Evolutionary conservation across 2,888 invertebrate genomes (phyloP).

Genomic region (Cosmopolites sordidus): DNA sequence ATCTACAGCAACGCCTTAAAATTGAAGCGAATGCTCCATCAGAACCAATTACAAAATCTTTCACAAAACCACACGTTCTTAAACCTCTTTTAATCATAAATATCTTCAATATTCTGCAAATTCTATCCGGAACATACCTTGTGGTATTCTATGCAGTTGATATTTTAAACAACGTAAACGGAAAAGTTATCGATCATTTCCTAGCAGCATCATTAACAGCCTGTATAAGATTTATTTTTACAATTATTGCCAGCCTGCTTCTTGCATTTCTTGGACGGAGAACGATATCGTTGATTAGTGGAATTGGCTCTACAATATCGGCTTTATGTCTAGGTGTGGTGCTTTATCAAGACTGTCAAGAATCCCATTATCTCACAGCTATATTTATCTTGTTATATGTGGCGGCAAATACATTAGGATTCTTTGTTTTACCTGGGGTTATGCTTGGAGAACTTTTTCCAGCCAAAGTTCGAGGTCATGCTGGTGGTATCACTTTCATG

Average conservation of each 20-base stretch:
- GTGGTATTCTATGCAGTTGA: slow-evolving; percentile 77
- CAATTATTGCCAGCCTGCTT: slow-evolving; percentile 62
- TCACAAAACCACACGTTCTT: slow-evolving; percentile 57
- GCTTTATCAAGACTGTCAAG: slow-evolving; percentile 44
- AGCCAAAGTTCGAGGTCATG: slow-evolving; percentile 66
- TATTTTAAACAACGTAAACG: slow-evolving; percentile 56
- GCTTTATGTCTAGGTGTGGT: slow-evolving; percentile 58
- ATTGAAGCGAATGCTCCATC: slow-evolving; percentile 50
- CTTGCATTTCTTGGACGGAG: slow-evolving; percentile 63
- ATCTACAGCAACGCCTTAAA: slow-evolving; percentile 57
- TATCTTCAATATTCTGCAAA: slow-evolving; percentile 67
- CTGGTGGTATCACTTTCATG: slow-evolving; percentile 70
- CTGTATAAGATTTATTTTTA: slow-evolving; percentile 60
- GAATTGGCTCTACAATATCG: slow-evolving; percentile 61
- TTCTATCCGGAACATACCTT: slow-evolving; percentile 70
- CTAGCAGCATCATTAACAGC: slow-evolving; percentile 68
- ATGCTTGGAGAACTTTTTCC: slow-evolving; percentile 74
- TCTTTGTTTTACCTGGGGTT: slow-evolving; percentile 70
- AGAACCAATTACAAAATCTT: slow-evolving; percentile 42
- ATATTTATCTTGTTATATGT: slow-evolving; percentile 63
- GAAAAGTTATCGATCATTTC: slow-evolving; percentile 49
- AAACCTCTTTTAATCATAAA: slow-evolving; percentile 72
- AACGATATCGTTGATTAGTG: slow-evolving; percentile 62
- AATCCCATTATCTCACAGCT: slow-evolving; percentile 45
- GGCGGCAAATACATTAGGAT: slow-evolving; percentile 67